Conservation (phyloP, 2,113 vertebrate species). For the Scomber scombrus region DNA sequence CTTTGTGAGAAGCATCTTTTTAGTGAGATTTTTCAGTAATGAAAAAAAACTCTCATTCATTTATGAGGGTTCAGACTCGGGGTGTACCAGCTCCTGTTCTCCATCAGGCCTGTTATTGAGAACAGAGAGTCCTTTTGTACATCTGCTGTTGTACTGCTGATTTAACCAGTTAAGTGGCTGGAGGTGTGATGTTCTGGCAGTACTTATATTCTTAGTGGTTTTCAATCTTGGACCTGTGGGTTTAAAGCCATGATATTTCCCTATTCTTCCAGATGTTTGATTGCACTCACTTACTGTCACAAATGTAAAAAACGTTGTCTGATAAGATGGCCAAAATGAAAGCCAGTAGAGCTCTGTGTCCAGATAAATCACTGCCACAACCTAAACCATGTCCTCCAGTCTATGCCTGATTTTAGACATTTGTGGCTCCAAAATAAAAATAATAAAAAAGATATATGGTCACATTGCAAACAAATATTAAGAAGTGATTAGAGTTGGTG, state of each 20-base stretch:
- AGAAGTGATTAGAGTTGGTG: background rate
- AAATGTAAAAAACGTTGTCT: constrained; percentile 1
- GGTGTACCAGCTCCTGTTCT: constrained; percentile 51
- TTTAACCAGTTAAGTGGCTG: constrained; percentile 58
- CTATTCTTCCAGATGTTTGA: background rate
- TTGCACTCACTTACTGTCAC: background rate
- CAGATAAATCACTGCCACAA: background rate
- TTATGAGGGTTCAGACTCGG: constrained; percentile 23
- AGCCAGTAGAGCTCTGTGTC: background rate
- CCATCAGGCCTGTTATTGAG: constrained; percentile 46
- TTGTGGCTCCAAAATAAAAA: background rate
- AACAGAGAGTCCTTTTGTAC: constrained; percentile 64
- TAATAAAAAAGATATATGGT: background rate
- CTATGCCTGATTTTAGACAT: constrained; percentile 5
- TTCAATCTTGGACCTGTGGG: background rate
- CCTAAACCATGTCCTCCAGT: background rate
- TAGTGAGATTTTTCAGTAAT: background rate
- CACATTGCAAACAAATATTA: constrained; percentile 5
- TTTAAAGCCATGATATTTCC: constrained; percentile 13
- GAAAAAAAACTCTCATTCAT: constrained; percentile 8
- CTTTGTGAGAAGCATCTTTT: background rate
- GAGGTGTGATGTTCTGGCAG: constrained; percentile 30
- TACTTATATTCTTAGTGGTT: constrained; percentile 21
- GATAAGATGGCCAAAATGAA: constrained; percentile 5
- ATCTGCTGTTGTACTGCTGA: constrained; percentile 65